Evolutionary conservation across 35 echinoderm and acorn worm genomes (phyloP), one percentile per base, ranked within the genome.

Genomic region (Strongylocentrotus purpuratus): DNA sequence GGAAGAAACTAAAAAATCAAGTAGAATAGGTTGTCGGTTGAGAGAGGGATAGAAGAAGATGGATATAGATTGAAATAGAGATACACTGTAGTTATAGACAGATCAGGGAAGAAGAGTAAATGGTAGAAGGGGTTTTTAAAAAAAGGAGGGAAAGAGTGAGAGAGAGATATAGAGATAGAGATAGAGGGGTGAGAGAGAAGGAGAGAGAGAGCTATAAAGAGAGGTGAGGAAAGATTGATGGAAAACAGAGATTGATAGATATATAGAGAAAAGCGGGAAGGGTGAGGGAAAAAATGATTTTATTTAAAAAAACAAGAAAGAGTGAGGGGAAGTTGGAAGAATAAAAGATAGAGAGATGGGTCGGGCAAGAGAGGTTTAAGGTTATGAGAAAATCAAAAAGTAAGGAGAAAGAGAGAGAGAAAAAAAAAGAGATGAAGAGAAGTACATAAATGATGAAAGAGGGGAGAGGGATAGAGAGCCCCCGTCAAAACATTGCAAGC

Each of bases 251-350:
- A n/a, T n/a, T n/a, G n/a, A n/a, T n/a, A n/a, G n/a, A 41, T 3
- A 41, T 41, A 3, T 41, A 41, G 47, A 94, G 47, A 1, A 33
- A 94, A n/a, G n/a, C n/a, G n/a, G 47, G 33, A 7, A 59, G 47
- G 33, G 1, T 50, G 47, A 52, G 47, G 47, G 47, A 52, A 33
- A 58, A 3, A 32, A 61, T 33, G 1, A 9, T 20, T 28, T 33
- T n/a, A 94, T n/a, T n/a, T n/a, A n/a, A n/a, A n/a, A n/a, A n/a
- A n/a, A n/a, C n/a, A n/a, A 94, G 52, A 94, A 31, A 94, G 31
- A 94, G 93, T 86, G 55, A 94, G 93, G 22, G 55, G 71, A 50
- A 94, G 22, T 46, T n/a, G 22, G 7, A 94, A 41, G 35, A 3
- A 41, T 0, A 41, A 41, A 41, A 1, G 92, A 70, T 5, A 94